These are phyloP conservation scores for Ceyx margarethae DNA, from an alignment of 2,113 vertebrate species.

Conservation along the genomic window DNA sequence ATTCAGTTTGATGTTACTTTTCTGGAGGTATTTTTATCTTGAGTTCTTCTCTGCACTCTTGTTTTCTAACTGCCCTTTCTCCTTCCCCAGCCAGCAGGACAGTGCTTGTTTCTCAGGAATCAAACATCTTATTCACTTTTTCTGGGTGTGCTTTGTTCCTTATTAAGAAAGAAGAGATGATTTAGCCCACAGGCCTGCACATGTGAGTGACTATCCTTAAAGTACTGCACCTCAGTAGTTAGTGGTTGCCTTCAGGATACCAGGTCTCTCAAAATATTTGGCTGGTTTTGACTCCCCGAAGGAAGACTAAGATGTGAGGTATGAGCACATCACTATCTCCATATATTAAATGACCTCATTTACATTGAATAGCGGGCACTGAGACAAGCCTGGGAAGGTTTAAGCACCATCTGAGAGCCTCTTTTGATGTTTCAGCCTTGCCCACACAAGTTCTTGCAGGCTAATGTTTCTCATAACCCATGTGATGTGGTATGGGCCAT, in stretches of 20 bases:
- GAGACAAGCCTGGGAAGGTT: background rate
- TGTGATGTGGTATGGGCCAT: background rate
- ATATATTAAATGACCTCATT: background rate
- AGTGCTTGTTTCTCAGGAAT: background rate
- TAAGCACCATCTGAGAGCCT: background rate
- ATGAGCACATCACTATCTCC: background rate
- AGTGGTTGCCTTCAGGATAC: background rate
- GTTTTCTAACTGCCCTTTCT: background rate
- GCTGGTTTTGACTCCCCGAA: background rate
- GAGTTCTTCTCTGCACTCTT: background rate
- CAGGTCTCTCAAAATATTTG: background rate
- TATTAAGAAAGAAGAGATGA: background rate
- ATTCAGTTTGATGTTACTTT: background rate
- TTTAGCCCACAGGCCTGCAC: background rate
- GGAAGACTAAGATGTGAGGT: background rate
- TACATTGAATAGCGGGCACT: constrained; percentile 13
- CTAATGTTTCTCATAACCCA: background rate
- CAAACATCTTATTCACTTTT: background rate
- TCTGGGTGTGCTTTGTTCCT: background rate
- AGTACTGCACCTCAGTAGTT: background rate
- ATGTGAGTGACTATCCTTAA: background rate
- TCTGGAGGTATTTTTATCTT: background rate
- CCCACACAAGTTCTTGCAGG: background rate
- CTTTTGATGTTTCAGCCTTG: constrained; percentile 19
- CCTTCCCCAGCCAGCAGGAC: background rate